These are phyloP conservation scores for Cantharis flavilabris DNA, from an alignment of 2,888 invertebrate genomes.

Conservation along the genomic window DNA sequence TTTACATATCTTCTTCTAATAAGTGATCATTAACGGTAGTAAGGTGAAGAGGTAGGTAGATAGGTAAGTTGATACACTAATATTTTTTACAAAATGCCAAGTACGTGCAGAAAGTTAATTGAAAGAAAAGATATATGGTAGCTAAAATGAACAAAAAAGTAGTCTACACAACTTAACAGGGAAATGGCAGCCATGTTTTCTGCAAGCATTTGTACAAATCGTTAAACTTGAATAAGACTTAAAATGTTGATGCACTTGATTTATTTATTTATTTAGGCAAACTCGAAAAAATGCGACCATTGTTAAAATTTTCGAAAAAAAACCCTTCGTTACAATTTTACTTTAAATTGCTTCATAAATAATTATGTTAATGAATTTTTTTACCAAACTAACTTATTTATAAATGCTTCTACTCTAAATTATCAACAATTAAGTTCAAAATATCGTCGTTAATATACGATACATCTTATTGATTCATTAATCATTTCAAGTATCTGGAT, in stretches of 20 bases:
- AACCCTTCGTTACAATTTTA: background rate
- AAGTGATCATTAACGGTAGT: background rate
- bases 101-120: slow-evolving; percentile 43
- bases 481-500: slow-evolving; percentile 31
- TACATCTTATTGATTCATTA: slow-evolving; percentile 38
- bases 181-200: slow-evolving; percentile 38
- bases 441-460: slow-evolving; percentile 22
- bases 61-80: background rate
- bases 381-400: background rate
- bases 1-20: background rate
- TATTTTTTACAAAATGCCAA: slow-evolving; percentile 14
- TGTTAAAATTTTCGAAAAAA: background rate
- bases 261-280: background rate
- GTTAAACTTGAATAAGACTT: slow-evolving; percentile 9
- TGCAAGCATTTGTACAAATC: slow-evolving; percentile 36
- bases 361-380: slow-evolving; percentile 3
- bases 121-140: slow-evolving; percentile 42
- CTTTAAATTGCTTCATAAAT: background rate
- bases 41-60: background rate
- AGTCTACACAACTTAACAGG: slow-evolving; percentile 36
- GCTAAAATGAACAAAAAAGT: slow-evolving; percentile 34
- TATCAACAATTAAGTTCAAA: background rate
- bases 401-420: background rate
- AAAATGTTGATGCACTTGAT: background rate
- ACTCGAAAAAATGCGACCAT: background rate